Evolutionary conservation across 1,140 invertebrate species (phyloP), one percentile per base, ranked within the genome.

Genomic region (Caenorhabditis remanei): DNA sequence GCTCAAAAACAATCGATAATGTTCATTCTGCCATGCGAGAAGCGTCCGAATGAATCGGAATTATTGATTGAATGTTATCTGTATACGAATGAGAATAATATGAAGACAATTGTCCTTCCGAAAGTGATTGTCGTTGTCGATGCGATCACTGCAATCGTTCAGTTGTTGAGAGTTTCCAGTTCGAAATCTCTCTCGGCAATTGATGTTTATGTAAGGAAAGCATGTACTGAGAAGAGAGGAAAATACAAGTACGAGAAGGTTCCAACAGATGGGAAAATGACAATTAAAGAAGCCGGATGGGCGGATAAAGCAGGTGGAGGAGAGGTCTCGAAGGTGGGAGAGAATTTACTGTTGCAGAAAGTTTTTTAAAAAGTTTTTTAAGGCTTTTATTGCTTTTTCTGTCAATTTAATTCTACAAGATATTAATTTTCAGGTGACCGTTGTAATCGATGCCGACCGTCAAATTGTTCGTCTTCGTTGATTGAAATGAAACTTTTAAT

Each of bases 81-180:
- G 16, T 79, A 79, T 79, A 50, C 71, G 24, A 79, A 79, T 79
- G 71, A 79, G 71, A 79, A 21, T 50, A 79, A 79, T 14, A 50
- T 79, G 46, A 79, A 79, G n/a, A 79, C 71, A 9, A 79, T 79
- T 24, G 71, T 79, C 7, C 71, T 79, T 79, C 71, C 71, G 14
- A 79, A 79, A 53, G 19, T n/a, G 1, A 79, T 79, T 41, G 46
- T 50, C 11, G n/a, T 79, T 13, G 46, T 4, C 13, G 71, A 79
- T 32, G 71, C 71, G 21, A 43, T 79, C 71, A 79, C 71, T 5
- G 71, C 71, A 5, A 79, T 79, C 46, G 71, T 79, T 48, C 71
- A 79, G 41, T 24, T 79, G 11, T 50, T 79, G 46, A 79, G 71
- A 79, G 71, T 79, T 50, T 79, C 46, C 43, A 53, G 7, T 13